Percentiles rank a stretch among this genome's conserved stretches.
These are phyloP conservation scores for Actias luna DNA, from an alignment of 2,888 invertebrate species.

Conservation along the genomic window DNA sequence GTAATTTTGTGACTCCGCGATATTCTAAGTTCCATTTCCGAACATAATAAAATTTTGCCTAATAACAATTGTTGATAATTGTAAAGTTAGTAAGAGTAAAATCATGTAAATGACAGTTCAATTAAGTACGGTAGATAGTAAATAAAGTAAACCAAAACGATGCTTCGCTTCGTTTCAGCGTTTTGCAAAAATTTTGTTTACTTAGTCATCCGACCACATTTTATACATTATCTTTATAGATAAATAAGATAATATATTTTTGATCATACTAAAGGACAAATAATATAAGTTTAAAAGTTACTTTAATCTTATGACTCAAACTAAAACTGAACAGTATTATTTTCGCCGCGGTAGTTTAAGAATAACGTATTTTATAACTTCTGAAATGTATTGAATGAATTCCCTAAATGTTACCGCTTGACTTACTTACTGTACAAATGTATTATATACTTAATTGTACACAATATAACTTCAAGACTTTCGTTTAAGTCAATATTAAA, in stretches of 20 bases:
- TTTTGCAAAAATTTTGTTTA: neutral
- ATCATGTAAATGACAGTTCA: neutral
- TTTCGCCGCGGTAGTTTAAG: neutral
- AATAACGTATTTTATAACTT: neutral
- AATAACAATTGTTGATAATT: neutral
- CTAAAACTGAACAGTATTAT: neutral
- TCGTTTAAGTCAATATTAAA: neutral
- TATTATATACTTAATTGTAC: neutral
- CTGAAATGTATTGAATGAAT: neutral
- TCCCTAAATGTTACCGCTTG: neutral
- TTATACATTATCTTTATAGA: neutral
- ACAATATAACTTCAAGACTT: neutral
- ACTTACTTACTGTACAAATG: neutral
- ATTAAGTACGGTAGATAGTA: neutral
- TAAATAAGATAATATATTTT: neutral
- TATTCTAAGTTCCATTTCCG: neutral
- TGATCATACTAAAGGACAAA: neutral
- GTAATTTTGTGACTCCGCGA: neutral
- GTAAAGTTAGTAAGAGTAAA: neutral
- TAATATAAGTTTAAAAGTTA: too few relatives aligned
- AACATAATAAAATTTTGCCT: neutral
- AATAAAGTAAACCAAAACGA: neutral
- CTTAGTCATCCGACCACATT: neutral
- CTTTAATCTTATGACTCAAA: neutral
- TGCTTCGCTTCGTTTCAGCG: neutral